A percentile compares a stretch with the other conserved stretches of the same genome.
Evolutionary conservation across 2,113 vertebrate genomes (phyloP).

Genomic region (Callospermophilus lateralis): DNA sequence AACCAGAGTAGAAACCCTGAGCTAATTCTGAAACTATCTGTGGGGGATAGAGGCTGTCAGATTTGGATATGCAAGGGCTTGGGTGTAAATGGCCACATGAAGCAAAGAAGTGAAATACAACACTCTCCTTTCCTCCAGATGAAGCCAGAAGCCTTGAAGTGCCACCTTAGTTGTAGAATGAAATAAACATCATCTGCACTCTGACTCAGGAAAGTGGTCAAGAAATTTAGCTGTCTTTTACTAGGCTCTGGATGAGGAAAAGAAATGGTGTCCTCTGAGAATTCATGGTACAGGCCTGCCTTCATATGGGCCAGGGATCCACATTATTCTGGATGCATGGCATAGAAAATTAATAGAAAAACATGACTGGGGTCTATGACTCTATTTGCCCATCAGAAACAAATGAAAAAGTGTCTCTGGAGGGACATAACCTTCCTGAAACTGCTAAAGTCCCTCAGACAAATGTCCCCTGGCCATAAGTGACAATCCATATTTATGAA

Average conservation of each 20-base stretch:
- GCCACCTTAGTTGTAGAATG: not conserved
- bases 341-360: not conserved
- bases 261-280: not conserved
- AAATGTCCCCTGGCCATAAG: not conserved
- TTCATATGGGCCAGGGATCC: not conserved
- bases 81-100: not conserved
- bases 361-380: not conserved
- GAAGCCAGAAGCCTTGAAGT: not conserved
- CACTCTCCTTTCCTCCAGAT: too few relatives aligned
- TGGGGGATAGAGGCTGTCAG: not conserved
- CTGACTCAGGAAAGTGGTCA: not conserved
- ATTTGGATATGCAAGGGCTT: not conserved
- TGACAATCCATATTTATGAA: not conserved
- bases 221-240: not conserved
- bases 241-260: not conserved
- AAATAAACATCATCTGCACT: not conserved
- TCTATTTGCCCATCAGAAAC: not conserved
- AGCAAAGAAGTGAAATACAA: not conserved
- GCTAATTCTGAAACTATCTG: not conserved
- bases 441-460: not conserved
- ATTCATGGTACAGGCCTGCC: not conserved
- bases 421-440: not conserved
- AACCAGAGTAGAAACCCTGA: not conserved
- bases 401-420: slow-evolving; percentile 2
- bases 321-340: not conserved